Evolutionary conservation across 2,113 vertebrate genomes (phyloP), one percentile per base, ranked within the genome.

Genomic region (Balaenoptera acutorostrata): DNA sequence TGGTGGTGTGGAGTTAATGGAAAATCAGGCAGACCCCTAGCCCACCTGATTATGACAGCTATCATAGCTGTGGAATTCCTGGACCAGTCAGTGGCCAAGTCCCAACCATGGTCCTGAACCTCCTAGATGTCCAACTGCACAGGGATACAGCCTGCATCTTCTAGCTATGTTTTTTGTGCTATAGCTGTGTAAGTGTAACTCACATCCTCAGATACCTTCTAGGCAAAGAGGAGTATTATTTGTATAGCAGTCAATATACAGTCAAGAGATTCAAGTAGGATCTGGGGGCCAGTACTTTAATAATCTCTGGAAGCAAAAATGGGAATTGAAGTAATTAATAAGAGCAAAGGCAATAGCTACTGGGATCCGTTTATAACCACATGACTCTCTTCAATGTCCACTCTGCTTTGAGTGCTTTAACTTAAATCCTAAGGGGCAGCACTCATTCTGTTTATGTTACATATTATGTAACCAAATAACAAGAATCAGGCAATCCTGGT

Each of bases 371-470:
- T 80, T 91, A 63, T 18, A 86, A 55, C 25, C 81, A 63, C 15
- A 57, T 13, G 4, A 13, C 29, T 93, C 20, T 95, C 55, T 89
- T 78, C 44, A 75, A 71, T 3, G 33, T 31, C 59, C 57, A 44
- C 83, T 95, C 75, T 94, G 64, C 21, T 71, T 82, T 82, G 81
- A 95, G 63, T 39, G 13, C 33, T 93, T 86, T 94, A 86, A 33
- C 36, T 71, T n/a, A 64, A 77, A n/a, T 88, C 14, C 46, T 82
- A 88, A 93, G 23, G 2, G 15, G 39, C 61, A 86, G 52, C 21
- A 39, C 5, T 63, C 52, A 49, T 41, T 88, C n/a, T 96, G 55
- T 92, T 96, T 90, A 66, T 20, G 11, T 95, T 93, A 57, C 4
- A 68, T 6, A 15, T n/a, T 68, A 33, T 93, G 7, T 52, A 95